phyloP scores from a whole-genome alignment of 2,888 invertebrate genomes.

The Andrena bicolor region DNA sequence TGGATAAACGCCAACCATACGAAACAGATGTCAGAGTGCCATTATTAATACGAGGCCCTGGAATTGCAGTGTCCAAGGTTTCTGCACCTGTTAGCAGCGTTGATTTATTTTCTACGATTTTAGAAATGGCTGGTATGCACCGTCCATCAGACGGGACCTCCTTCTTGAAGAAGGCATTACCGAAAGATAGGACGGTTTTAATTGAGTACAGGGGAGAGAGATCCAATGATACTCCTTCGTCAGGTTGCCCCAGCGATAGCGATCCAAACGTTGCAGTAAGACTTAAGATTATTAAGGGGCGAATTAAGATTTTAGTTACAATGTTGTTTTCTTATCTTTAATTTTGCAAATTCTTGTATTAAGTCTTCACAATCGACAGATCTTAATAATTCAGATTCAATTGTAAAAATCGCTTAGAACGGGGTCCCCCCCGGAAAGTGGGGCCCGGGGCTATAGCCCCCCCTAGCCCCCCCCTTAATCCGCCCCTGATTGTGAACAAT shows the following conservation, averaged over 20 bases:
- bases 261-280: constrained; percentile 88
- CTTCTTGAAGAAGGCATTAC: constrained; percentile 73
- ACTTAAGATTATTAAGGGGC: constrained; percentile 13
- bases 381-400: no score
- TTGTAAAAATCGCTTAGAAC: no score
- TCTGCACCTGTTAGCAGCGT: constrained; percentile 89
- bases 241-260: constrained; percentile 88
- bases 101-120: constrained; percentile 94
- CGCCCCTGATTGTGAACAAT: not conserved
- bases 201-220: constrained; percentile 95
- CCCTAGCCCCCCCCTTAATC: no score
- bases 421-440: no score
- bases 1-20: constrained; percentile 96
- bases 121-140: constrained; percentile 89
- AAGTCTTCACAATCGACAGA: no score
- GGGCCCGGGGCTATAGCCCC: no score
- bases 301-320: no score
- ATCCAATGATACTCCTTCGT: constrained; percentile 86
- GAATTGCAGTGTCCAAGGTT: constrained; percentile 86
- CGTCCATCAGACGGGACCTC: constrained; percentile 83
- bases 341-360: no score
- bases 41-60: constrained; percentile 92
- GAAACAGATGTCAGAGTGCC: constrained; percentile 96
- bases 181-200: constrained; percentile 87
- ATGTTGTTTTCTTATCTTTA: no score